A percentile compares a stretch with the other conserved stretches of the same genome.
phyloP scores from a whole-genome alignment of 2,113 vertebrate genomes.

The Hoplias malabaricus region DNA sequence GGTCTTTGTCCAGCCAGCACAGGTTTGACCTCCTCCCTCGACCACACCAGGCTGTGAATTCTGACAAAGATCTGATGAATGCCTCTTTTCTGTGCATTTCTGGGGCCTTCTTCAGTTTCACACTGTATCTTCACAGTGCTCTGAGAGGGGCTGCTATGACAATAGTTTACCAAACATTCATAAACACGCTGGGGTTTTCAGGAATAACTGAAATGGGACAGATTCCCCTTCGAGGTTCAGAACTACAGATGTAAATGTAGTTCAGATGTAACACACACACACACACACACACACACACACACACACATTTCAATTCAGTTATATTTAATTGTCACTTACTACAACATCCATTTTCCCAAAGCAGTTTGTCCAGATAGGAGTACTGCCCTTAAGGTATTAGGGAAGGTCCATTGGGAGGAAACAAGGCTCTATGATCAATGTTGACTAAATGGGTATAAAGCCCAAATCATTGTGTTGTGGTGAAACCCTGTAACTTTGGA shows the following conservation, averaged over 20 bases:
- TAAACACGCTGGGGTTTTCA: constrained; percentile 1
- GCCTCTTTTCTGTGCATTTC: constrained; percentile 48
- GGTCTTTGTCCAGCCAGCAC: constrained; percentile 16
- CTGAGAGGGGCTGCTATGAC: neutral
- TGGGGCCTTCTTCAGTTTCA: neutral
- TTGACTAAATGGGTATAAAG: too few species aligned
- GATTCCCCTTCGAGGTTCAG: neutral
- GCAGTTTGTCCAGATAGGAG: too few species aligned
- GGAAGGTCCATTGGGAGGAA: too few species aligned
- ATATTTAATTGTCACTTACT: too few species aligned
- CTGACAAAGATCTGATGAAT: constrained; percentile 67
- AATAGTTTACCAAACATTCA: neutral
- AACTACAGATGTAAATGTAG: neutral
- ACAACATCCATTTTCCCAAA: too few species aligned
- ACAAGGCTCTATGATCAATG: too few species aligned
- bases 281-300: neutral
- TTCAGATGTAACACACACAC: too few species aligned
- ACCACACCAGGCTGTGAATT: constrained; percentile 72
- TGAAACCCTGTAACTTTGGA: too few species aligned
- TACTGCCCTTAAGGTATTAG: too few species aligned
- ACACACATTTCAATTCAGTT: neutral
- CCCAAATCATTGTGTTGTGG: too few species aligned
- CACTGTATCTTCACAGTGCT: neutral
- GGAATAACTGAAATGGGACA: neutral
- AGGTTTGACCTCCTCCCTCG: constrained; percentile 36